Base-by-base conservation (phyloP, 2,113 vertebrate genomes). In the Petroica traversi region DNA sequence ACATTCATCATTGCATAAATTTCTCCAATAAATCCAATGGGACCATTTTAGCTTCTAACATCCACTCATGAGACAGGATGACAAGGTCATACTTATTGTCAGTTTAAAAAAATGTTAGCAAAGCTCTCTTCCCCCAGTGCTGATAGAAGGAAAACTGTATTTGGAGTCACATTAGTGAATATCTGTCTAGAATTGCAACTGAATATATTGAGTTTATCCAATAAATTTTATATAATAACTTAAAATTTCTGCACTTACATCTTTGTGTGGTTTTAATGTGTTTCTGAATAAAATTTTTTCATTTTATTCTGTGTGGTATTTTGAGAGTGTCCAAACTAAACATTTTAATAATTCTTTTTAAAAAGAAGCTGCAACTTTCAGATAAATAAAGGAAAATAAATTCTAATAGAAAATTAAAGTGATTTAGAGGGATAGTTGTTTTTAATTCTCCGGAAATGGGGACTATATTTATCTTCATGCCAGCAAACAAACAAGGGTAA, bases 261-360 rank as follows among this genome's bases (percentile, higher is more conserved):
- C 10, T 89, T 73, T 25, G 6, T 79, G 9, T 62, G 19, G 18
- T 76, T 73, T 91, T 57, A 19, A 36, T 89, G 31, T 95, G n/a
- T 34, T 68, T 91, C 74, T 66, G 24, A 98, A 94, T 97, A 97
- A 97, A 96, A 38, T 49, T 57, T 85, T 74, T 85, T 19, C 19
- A 1, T 62, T 79, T 74, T 87, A 64, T 49, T 75, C 22, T 31
- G 26, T 18, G 51, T 55, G 49, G n/a, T 72, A 43, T 91, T 95
- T 93, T 78, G 43, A 31, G 91, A 82, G 41, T 16, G 6, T 79
- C 73, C 46, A 73, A 73, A 71, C 5, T 49, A 67, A 89, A 34
- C 28, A 18, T 64, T 49, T 89, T 48, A 78, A 55, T 40, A 8
- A n/a, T 91, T 77, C 31, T 75, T 45, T 51, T 85, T 55, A 41